Percentiles rank a stretch among this genome's conserved stretches.
These are phyloP conservation scores for Myocastor coypus DNA, from an alignment of 2,113 vertebrate genomes.

Conservation along the genomic window DNA sequence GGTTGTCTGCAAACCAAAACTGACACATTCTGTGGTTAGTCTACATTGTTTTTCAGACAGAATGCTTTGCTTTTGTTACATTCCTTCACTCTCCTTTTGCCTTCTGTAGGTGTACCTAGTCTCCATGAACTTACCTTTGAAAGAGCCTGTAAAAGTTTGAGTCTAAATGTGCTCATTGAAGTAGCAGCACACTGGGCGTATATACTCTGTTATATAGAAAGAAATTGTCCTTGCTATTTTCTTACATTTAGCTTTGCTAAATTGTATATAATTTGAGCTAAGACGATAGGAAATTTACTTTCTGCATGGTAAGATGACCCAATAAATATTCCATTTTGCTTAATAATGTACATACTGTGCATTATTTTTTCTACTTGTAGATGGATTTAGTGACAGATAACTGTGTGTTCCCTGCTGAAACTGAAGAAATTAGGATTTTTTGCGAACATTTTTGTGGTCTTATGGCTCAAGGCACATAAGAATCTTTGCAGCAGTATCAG, in stretches of 20 bases:
- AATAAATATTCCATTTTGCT: conserved; percentile 86
- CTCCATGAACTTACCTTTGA: conserved; percentile 88
- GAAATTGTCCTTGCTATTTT: conserved; percentile 89
- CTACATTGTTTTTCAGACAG: conserved; percentile 69
- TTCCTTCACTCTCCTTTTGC: conserved; percentile 78
- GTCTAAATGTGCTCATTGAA: conserved; percentile 89
- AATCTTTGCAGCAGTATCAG: conserved; percentile 83
- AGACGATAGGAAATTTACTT: conserved; percentile 89
- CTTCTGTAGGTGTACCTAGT: conserved; percentile 82
- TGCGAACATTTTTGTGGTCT: conserved; percentile 78
- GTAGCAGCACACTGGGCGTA: conserved; percentile 87
- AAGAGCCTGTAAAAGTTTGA: conserved; percentile 87
- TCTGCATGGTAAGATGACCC: conserved; percentile 88
- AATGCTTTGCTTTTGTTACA: conserved; percentile 81
- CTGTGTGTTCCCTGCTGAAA: conserved; percentile 89
- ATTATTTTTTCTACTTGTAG: conserved; percentile 88
- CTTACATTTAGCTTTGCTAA: conserved; percentile 92
- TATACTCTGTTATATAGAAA: conserved; percentile 86
- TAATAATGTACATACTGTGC: conserved; percentile 87
- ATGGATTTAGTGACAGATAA: conserved; percentile 85
- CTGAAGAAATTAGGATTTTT: conserved; percentile 85
- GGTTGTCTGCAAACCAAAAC: conserved; percentile 89
- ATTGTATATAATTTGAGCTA: conserved; percentile 90
- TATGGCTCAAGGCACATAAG: conserved; percentile 81
- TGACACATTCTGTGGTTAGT: conserved; percentile 85